Evolutionary conservation across 2,113 vertebrate genomes (phyloP), one percentile per base, ranked within the genome.

Genomic region (Indicator maculatus): DNA sequence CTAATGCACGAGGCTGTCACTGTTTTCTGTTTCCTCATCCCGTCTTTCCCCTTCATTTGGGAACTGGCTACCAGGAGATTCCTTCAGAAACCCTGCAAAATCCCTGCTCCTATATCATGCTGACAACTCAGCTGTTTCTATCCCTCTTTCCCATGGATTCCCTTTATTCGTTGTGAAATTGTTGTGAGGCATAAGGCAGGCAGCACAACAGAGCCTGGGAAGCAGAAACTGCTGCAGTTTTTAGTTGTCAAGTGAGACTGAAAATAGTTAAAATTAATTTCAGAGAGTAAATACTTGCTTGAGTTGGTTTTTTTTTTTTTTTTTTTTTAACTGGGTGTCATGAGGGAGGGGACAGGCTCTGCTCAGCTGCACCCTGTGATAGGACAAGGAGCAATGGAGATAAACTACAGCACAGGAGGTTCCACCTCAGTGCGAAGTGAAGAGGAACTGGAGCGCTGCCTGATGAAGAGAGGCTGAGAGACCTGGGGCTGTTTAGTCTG

Each of bases 181-280:
- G 44, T 74, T 81, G 65, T 58, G 90, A 90, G 86, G 85, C 85
- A 88, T 15, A 31, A 39, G 85, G 66, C 47, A 55, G 9, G 12
- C 14, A 66, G 41, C 45, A 28, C 55, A 64, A 26, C 8, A 31
- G 77, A 95, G 93, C 74, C 83, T 52, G 66, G 84, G 80, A 90
- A 94, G 83, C 59, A 90, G 87, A 58, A 77, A 52, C 69, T 73
- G 60, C 59, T 55, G 64, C 70, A 88, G 72, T 41, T 93, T 92
- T 86, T 88, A 95, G 77, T 56, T 95, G 80, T 94, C 89, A 94
- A 89, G 64, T 16, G 12, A 94, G 80, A 80, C 67, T 79, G 33
- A 23, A 88, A 91, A 91, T 33, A 79, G 45, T 65, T 69, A 92
- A 96, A 96, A 82, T 63, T 31, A 92, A 20, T 71, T 81, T 71